A percentile compares a stretch with the other conserved stretches of the same genome.
phyloP scores from a whole-genome alignment of 2,797 vertebrate genomes.

The Clarias laeviceps region DNA sequence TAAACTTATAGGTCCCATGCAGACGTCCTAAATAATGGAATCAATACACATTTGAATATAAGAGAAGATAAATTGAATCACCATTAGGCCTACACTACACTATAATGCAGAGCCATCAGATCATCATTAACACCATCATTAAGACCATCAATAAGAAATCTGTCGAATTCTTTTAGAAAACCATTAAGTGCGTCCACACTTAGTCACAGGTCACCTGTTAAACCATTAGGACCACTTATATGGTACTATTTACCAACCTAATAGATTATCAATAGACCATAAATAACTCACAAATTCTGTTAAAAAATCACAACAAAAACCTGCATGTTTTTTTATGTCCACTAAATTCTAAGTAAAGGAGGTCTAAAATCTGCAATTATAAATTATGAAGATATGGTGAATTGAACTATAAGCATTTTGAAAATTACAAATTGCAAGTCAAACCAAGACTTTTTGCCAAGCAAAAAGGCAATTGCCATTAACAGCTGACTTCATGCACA shows the following conservation, averaged over 20 bases:
- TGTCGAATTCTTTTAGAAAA: neutral
- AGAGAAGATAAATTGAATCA: neutral
- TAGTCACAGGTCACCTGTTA: neutral
- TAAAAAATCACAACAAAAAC: neutral
- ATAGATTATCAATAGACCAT: neutral
- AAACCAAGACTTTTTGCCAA: too few species aligned
- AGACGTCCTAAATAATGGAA: neutral
- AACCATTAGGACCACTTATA: neutral
- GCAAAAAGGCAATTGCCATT: too few species aligned
- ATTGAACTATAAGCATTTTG: neutral
- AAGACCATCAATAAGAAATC: neutral
- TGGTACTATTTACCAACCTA: neutral
- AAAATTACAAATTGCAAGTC: too few species aligned
- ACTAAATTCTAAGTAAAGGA: neutral
- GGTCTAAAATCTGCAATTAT: neutral
- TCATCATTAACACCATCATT: neutral
- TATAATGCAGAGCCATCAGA: constrained; percentile 57
- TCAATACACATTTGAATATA: neutral
- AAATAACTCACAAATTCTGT: neutral
- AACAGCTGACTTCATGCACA: too few species aligned
- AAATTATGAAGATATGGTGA: neutral
- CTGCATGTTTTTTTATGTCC: neutral
- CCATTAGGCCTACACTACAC: constrained; percentile 44
- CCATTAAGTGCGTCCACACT: neutral
- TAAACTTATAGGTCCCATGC: neutral